Base-by-base conservation (phyloP, 2,113 vertebrate genomes). In the Gasterosteus aculeatus region DNA sequence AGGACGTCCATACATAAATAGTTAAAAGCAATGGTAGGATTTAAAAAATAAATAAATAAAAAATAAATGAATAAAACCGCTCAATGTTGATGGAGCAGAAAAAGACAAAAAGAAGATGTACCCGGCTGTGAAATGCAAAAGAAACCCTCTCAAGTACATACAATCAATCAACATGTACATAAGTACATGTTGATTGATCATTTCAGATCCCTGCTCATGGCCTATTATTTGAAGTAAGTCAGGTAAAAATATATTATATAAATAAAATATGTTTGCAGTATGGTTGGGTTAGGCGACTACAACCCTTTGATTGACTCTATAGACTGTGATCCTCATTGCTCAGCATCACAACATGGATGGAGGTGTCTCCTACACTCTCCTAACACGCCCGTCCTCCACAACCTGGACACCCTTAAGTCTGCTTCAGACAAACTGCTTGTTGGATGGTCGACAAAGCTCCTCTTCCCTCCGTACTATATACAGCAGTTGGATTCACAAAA, bases 391-490 rank as follows among this genome's bases (percentile, higher is more conserved):
- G 29, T 61, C 35, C 58, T n/a, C 35, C 35, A 39, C 58, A 54
- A 54, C 5, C 19, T 26, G 1, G 10, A 26, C 11, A 3, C 53
- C 2, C 53, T 54, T 4, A 29, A 33, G 26, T 16, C 6, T 16
- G 56, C 56, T 33, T 8, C 56, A 57, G 31, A 31, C 56, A 58
- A 58, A 58, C 56, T 58, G 31, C 54, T 57, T 31, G 26, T 57
- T 14, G 54, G 6, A 57, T 26, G 6, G 26, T 31, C 12, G 10
- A 57, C 11, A 31, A 57, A 57, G 26, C 22, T 5, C 22, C 53
- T 29, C 22, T 26, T 29, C 10, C 49, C 19, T 19, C 18, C 49
- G 10, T 19, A 44, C 42, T 4, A 14, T 44, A 11, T 44, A 44
- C 12, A 0, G 42, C 12, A n/a, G 49, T 51, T 51, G 19, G 49